Percentiles rank a stretch among this genome's conserved stretches.
Conservation (phyloP, 1,140 invertebrate species). For the Anastrepha obliqua region DNA sequence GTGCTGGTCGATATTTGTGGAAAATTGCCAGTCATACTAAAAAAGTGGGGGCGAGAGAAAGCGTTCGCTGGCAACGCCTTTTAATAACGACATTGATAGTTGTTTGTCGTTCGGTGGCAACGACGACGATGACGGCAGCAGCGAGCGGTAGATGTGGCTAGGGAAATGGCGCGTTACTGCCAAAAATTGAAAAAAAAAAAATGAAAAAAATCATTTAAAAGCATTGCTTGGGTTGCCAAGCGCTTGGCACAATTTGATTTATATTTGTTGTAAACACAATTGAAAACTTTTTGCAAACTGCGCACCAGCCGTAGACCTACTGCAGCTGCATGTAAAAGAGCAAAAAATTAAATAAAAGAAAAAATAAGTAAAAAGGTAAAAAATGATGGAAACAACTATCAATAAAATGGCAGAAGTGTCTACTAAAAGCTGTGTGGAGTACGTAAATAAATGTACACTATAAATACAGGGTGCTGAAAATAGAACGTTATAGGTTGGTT, state of each 20-base stretch:
- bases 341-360: not conserved
- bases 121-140: not conserved
- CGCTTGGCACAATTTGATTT: conserved; percentile 45
- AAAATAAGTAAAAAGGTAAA: not conserved
- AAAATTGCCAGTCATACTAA: not conserved
- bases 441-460: no score
- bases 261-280: conserved; percentile 51
- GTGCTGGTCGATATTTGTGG: not conserved
- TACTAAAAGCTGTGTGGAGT: not conserved
- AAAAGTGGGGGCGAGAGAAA: not conserved
- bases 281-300: conserved; percentile 25
- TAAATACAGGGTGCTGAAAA: no score
- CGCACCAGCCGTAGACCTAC: not conserved
- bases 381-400: not conserved
- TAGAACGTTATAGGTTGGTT: no score
- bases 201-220: not conserved
- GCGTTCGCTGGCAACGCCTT: not conserved
- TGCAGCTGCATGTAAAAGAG: conserved; percentile 26
- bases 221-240: not conserved
- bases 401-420: conserved; percentile 26
- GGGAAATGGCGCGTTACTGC: not conserved
- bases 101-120: not conserved
- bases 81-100: not conserved
- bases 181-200: conserved; percentile 10
- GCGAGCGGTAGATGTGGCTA: not conserved